Conservation (phyloP, 2,888 invertebrate genomes). For the Cataglyphis rosenhaueri region DNA sequence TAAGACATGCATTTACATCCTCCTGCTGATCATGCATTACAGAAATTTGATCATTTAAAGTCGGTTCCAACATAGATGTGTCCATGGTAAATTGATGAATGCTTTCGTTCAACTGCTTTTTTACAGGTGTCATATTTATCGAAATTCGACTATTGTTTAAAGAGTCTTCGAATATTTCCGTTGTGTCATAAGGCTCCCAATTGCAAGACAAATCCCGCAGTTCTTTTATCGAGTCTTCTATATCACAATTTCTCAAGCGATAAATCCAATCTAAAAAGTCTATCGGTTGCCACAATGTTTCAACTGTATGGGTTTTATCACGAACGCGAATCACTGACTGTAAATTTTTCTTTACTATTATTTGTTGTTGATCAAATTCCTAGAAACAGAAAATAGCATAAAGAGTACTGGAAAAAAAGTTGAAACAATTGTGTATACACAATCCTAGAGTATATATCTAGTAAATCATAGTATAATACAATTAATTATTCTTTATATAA, state of each 20-base stretch:
- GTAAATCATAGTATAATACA: not conserved
- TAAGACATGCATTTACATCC: slow-evolving; percentile 79
- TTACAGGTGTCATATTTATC: slow-evolving; percentile 82
- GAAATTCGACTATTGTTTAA: slow-evolving; percentile 80
- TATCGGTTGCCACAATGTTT: slow-evolving; percentile 81
- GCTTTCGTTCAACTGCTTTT: slow-evolving; percentile 83
- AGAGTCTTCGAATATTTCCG: slow-evolving; percentile 77
- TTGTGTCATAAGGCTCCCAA: slow-evolving; percentile 82
- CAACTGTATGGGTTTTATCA: slow-evolving; percentile 77
- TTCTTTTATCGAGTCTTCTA: slow-evolving; percentile 81
- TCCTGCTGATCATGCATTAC: slow-evolving; percentile 71
- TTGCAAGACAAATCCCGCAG: slow-evolving; percentile 75
- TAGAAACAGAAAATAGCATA: slow-evolving; percentile 63
- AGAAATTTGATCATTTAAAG: slow-evolving; percentile 54
- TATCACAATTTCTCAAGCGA: slow-evolving; percentile 81
- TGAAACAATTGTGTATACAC: not conserved
- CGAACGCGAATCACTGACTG: slow-evolving; percentile 82
- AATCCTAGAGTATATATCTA: not conserved
- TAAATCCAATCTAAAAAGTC: slow-evolving; percentile 83
- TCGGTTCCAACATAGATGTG: slow-evolving; percentile 76
- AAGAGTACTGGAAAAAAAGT: not conserved
- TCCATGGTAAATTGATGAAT: slow-evolving; percentile 82
- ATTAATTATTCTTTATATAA: not conserved
- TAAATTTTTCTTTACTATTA: slow-evolving; percentile 78
- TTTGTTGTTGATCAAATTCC: slow-evolving; percentile 84